These are phyloP conservation scores for Tetropium fuscum DNA, from an alignment of 2,888 invertebrate species.

Conservation along the genomic window DNA sequence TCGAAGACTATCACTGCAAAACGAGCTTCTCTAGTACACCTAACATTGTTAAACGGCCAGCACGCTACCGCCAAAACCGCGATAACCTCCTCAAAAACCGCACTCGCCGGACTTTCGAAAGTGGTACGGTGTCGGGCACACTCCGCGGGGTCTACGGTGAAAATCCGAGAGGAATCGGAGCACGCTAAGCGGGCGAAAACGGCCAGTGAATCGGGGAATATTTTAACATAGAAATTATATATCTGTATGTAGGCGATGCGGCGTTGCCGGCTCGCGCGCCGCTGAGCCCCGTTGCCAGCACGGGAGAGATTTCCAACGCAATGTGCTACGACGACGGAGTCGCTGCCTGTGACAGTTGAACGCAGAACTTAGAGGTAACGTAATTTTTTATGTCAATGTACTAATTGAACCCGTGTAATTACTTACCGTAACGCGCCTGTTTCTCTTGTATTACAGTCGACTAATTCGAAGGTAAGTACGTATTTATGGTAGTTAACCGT, in stretches of 20 bases:
- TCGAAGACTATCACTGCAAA: slow-evolving; percentile 56
- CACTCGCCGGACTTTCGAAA: slow-evolving; percentile 46
- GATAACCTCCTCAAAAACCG: slow-evolving; percentile 47
- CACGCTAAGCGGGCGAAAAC: slow-evolving; percentile 48
- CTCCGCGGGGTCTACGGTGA: slow-evolving; percentile 44
- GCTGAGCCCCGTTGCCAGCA: slow-evolving; percentile 48
- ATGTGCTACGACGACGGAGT: slow-evolving; percentile 50
- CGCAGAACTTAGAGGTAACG: slow-evolving; percentile 60
- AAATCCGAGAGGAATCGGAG: slow-evolving; percentile 53
- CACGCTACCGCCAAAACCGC: slow-evolving; percentile 49
- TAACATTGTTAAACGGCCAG: slow-evolving; percentile 52
- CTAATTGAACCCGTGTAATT: slow-evolving; percentile 45
- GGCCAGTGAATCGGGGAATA: slow-evolving; percentile 53
- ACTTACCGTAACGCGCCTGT: too few species aligned
- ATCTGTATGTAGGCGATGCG: slow-evolving; percentile 61
- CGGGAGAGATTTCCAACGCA: slow-evolving; percentile 50
- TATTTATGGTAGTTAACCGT: too few species aligned
- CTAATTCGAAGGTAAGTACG: too few species aligned
- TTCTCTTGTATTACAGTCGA: too few species aligned
- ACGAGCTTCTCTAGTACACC: slow-evolving; percentile 55
- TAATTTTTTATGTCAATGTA: slow-evolving; percentile 59
- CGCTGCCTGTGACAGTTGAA: slow-evolving; percentile 58
- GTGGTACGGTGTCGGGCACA: slow-evolving; percentile 41
- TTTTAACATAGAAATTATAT: slow-evolving; percentile 60
- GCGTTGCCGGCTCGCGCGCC: slow-evolving; percentile 50